Percentiles rank a stretch among this genome's conserved stretches.
These are phyloP conservation scores for Drosophila affinis DNA, from an alignment of 2,888 invertebrate species.

Conservation along the genomic window DNA sequence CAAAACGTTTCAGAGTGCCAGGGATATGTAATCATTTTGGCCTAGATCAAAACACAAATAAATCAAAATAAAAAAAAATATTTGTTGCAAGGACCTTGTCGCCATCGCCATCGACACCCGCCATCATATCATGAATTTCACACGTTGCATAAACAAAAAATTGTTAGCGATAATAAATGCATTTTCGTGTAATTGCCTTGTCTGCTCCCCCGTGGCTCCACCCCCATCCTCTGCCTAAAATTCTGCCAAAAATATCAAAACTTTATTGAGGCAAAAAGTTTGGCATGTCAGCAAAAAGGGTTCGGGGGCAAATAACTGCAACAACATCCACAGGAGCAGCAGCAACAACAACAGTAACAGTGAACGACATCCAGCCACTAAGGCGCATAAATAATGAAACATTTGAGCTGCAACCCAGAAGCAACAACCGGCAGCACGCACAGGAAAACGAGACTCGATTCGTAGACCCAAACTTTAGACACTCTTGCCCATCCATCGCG, in stretches of 20 bases:
- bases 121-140: constrained; percentile 32
- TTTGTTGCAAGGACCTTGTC: constrained; percentile 2
- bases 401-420: constrained; percentile 53
- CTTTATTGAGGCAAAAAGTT: constrained; percentile 66
- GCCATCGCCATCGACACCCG: neutral
- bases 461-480: neutral
- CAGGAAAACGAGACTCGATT: neutral
- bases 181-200: constrained; percentile 66
- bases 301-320: constrained; percentile 39
- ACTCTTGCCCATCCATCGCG: neutral
- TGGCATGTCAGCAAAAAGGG: constrained; percentile 66
- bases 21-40: neutral
- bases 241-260: constrained; percentile 60
- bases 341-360: neutral
- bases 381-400: constrained; percentile 72
- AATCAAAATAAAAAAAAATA: neutral
- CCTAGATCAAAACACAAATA: neutral
- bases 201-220: neutral
- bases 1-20: neutral
- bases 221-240: neutral
- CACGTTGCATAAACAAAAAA: constrained; percentile 39
- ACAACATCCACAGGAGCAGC: neutral
- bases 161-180: constrained; percentile 63
- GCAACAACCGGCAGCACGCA: constrained; percentile 11
- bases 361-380: constrained; percentile 46